These are phyloP conservation scores for Amorpha juglandis DNA, from an alignment of 2,888 invertebrate genomes.

Conservation along the genomic window DNA sequence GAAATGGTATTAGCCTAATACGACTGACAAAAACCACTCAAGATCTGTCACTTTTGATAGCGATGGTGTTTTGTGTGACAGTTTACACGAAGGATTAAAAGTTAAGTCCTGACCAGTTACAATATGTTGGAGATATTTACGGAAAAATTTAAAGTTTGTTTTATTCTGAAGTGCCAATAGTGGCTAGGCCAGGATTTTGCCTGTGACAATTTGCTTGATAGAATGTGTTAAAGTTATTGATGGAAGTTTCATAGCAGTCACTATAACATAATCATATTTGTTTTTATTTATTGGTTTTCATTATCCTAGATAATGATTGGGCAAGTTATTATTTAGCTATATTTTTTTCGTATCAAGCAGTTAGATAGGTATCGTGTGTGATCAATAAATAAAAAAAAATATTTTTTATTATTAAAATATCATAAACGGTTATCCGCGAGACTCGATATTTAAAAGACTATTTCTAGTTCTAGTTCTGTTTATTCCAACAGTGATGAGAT, in stretches of 20 bases:
- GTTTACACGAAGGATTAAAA: conserved; percentile 71
- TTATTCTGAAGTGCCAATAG: conserved; percentile 12
- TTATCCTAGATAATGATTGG: conserved; percentile 6
- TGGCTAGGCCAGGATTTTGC: neutral
- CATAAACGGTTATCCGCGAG: too few relatives aligned
- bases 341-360: conserved; percentile 32
- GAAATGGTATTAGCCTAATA: conserved; percentile 58
- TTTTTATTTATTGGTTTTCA: conserved; percentile 10
- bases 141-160: neutral
- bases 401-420: neutral
- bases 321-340: conserved; percentile 27
- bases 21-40: conserved; percentile 60
- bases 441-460: too few relatives aligned
- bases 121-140: conserved; percentile 37
- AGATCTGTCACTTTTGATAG: conserved; percentile 79
- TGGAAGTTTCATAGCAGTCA: conserved; percentile 6
- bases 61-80: conserved; percentile 56
- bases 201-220: conserved; percentile 17
- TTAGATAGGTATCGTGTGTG: conserved; percentile 31
- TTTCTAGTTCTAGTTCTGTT: too few relatives aligned
- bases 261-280: conserved; percentile 16
- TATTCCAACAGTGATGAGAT: too few relatives aligned
- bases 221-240: conserved; percentile 22
- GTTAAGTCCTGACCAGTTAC: conserved; percentile 62
- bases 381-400: too few relatives aligned